Percentiles rank a stretch among this genome's conserved stretches.
phyloP scores from a whole-genome alignment of 2,113 vertebrate species.

The Gadus macrocephalus region DNA sequence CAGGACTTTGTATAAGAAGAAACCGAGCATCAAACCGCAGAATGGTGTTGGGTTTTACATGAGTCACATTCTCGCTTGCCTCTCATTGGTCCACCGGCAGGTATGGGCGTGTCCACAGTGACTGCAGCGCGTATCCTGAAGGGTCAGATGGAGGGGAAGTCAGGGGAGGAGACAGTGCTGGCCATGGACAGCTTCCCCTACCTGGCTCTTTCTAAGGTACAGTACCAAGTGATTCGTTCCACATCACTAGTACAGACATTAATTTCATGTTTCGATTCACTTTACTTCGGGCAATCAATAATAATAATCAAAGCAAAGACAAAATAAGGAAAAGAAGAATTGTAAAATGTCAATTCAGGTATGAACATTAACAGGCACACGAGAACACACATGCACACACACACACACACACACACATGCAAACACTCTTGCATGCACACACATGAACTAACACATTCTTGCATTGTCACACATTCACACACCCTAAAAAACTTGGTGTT shows the following conservation, averaged over 20 bases:
- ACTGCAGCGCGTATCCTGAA: constrained; percentile 74
- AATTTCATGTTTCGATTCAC: no score
- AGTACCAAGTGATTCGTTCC: not conserved
- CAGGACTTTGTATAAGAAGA: no score
- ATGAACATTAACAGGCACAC: no score
- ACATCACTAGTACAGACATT: no score
- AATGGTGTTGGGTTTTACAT: not conserved
- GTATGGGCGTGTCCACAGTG: constrained; percentile 78
- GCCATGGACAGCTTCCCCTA: constrained; percentile 77
- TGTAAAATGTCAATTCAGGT: no score
- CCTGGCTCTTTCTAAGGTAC: constrained; percentile 77
- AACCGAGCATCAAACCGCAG: not conserved
- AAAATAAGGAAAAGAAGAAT: not conserved
- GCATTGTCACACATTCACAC: no score
- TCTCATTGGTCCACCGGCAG: constrained; percentile 43
- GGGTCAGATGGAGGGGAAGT: constrained; percentile 68
- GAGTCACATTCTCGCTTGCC: no score
- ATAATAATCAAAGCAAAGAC: not conserved
- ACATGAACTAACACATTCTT: no score
- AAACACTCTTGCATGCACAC: no score
- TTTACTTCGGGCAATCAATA: not conserved
- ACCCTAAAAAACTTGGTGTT: no score
- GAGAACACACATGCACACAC: no score
- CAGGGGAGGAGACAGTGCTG: constrained; percentile 71
- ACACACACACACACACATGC: no score